Evolutionary conservation across 92 coral and sea anemone genomes (phyloP).

Genomic region (Actinernus sp.): DNA sequence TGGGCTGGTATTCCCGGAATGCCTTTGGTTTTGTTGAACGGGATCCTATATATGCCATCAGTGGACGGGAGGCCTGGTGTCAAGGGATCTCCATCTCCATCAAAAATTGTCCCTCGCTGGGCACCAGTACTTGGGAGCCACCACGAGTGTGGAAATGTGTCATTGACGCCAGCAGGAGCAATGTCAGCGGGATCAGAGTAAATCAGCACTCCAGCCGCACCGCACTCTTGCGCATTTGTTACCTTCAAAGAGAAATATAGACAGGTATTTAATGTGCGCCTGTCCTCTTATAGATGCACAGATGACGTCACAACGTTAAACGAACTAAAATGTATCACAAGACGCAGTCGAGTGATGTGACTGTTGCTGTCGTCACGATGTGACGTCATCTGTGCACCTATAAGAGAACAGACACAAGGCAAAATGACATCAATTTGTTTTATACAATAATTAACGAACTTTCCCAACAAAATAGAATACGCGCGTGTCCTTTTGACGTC

Average conservation of each 20-base stretch:
- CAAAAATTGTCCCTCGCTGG: conserved; percentile 69
- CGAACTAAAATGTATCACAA: too few species aligned
- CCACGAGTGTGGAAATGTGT: conserved; percentile 77
- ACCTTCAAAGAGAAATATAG: conserved; percentile 45
- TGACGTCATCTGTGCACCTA: too few species aligned
- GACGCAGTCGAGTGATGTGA: too few species aligned
- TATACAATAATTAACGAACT: too few species aligned
- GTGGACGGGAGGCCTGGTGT: conserved; percentile 89
- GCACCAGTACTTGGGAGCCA: conserved; percentile 87
- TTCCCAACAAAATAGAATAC: too few species aligned
- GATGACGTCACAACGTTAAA: too few species aligned
- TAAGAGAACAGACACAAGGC: too few species aligned
- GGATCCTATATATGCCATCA: conserved; percentile 73
- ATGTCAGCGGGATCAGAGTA: conserved; percentile 86
- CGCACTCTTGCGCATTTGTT: conserved; percentile 68
- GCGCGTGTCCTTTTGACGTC: too few species aligned
- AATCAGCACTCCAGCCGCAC: conserved; percentile 80
- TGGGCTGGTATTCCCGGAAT: conserved; percentile 84
- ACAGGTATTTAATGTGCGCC: too few species aligned
- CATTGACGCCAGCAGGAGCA: conserved; percentile 63
- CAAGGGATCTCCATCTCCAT: conserved; percentile 73
- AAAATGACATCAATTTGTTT: too few species aligned
- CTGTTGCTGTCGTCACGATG: too few species aligned
- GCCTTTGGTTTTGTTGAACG: conserved; percentile 47
- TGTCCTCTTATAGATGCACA: too few species aligned